Base-by-base conservation (phyloP, 1,140 invertebrate species). In the Platorchestia sp. region DNA sequence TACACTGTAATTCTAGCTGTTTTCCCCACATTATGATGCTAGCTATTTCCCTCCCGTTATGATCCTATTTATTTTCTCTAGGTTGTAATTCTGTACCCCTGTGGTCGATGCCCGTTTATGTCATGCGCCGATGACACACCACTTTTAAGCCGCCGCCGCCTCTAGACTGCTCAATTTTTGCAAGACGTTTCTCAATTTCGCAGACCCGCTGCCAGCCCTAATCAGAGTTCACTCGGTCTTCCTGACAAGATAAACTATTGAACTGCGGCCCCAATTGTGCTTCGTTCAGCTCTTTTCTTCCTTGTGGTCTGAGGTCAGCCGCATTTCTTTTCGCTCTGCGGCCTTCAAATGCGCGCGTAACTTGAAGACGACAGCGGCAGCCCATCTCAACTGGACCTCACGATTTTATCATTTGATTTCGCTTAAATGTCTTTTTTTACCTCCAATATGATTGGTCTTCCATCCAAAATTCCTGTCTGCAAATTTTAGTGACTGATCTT, bases 261-360 rank as follows among this genome's bases (percentile, higher is more conserved):
- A 89, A 89, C 43, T 89, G 87, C 43, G 87, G 87, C 41, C 41
- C 41, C 43, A 89, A 89, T 89, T 42, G 87, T 44, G 87, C 87
- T 89, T 89, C 87, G n/a, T 89, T 89, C 87, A 89, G 87, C 87
- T 89, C 87, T 42, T 89, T 44, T 89, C 87, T 41, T 89, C 87
- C 43, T 27, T 36, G 59, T 75, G 59, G 59, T 27, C 59, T 75
- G 59, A 75, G 59, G 59, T 75, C 59, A 36, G 59, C 1, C 59
- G 59, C 59, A 75, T 75, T 75, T 75, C 59, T 75, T 75, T 75
- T 75, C 59, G 59, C 59, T 75, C 59, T 75, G 59, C 7, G 27
- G 59, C 59, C 59, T 75, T 36, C n/a, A 14, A 75, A 75, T 75
- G 59, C 27, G 59, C 59, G 59, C 59, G 59, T 75, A 75, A 75